Evolutionary conservation across 2,888 invertebrate species (phyloP).

Genomic region (Parnassius orleans): DNA sequence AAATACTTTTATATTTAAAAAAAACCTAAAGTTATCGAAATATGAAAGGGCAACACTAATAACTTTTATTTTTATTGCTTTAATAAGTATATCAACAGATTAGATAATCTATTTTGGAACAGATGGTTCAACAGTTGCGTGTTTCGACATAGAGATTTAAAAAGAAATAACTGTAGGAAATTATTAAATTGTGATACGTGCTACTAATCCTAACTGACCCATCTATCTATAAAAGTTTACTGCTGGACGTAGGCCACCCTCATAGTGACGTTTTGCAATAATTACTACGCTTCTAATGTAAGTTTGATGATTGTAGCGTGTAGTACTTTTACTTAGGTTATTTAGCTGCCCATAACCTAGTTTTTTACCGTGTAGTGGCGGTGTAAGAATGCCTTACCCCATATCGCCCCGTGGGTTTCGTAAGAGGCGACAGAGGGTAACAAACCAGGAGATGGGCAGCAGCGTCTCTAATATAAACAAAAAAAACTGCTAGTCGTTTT

Average conservation of each 20-base stretch:
- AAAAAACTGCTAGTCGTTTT: too few relatives aligned
- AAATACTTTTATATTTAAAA: background rate
- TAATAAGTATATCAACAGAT: constrained; percentile 65
- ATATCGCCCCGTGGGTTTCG: too few relatives aligned
- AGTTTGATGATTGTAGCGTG: too few relatives aligned
- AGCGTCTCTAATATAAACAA: too few relatives aligned
- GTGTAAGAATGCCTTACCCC: too few relatives aligned
- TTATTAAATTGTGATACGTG: background rate
- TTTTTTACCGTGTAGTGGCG: too few relatives aligned
- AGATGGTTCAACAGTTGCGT: constrained; percentile 41
- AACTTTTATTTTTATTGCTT: constrained; percentile 56
- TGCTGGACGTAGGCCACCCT: too few relatives aligned
- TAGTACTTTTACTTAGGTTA: too few relatives aligned
- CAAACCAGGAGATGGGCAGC: too few relatives aligned
- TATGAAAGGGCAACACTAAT: constrained; percentile 24
- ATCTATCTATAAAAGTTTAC: background rate
- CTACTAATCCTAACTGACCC: background rate
- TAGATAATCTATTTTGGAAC: constrained; percentile 58
- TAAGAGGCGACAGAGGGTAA: too few relatives aligned
- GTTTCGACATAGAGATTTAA: constrained; percentile 8
- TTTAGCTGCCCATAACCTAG: too few relatives aligned
- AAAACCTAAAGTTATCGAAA: constrained; percentile 13
- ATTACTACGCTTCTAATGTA: background rate
- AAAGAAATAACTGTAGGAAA: constrained; percentile 1
- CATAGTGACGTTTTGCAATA: too few relatives aligned